Evolutionary conservation across 2,797 vertebrate genomes (phyloP).

Genomic region (Notolabrus celidotus): DNA sequence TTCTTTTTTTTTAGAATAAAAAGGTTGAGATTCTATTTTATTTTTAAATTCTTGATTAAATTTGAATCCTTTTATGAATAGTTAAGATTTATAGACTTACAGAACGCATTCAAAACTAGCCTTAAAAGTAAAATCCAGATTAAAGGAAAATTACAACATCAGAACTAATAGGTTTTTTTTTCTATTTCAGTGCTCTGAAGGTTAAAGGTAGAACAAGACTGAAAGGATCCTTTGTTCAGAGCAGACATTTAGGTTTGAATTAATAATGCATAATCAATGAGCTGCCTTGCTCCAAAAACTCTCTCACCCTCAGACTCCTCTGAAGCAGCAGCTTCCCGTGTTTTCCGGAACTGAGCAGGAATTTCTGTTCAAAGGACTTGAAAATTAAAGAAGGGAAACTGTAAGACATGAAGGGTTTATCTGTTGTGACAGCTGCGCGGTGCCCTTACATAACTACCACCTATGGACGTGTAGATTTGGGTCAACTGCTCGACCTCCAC

Average conservation of each 20-base stretch:
- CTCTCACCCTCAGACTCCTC: background rate
- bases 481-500: constrained; percentile 15
- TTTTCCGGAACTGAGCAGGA: background rate
- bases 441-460: constrained; percentile 56
- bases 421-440: constrained; percentile 73
- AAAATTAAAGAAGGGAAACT: background rate
- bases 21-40: too few relatives aligned
- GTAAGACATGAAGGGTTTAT: background rate
- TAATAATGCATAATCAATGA: background rate
- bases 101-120: too few relatives aligned
- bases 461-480: constrained; percentile 49
- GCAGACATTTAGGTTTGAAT: background rate
- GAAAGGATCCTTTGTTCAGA: background rate
- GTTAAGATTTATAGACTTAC: too few relatives aligned
- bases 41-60: too few relatives aligned
- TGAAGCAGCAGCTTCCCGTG: constrained; percentile 15
- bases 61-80: too few relatives aligned
- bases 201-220: background rate
- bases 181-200: too few relatives aligned
- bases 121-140: too few relatives aligned
- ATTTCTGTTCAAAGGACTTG: background rate
- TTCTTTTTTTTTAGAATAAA: too few relatives aligned
- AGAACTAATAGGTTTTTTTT: too few relatives aligned
- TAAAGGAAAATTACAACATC: too few relatives aligned
- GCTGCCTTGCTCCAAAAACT: background rate